Evolutionary conservation across 2,888 invertebrate genomes (phyloP).

Genomic region (Chesias legatella): DNA sequence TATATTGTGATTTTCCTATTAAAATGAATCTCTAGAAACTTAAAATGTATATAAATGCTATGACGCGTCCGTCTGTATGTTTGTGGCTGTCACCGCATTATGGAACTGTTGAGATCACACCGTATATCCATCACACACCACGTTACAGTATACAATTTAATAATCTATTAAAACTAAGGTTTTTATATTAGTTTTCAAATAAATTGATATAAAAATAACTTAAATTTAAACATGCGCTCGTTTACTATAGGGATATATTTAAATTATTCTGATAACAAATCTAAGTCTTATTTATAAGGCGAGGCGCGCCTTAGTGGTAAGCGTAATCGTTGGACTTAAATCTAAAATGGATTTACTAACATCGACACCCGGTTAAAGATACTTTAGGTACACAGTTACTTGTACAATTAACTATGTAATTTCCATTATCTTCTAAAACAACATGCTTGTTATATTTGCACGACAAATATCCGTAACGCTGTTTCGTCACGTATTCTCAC

Average conservation of each 20-base stretch:
- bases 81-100: constrained; percentile 33
- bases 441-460: constrained; percentile 4
- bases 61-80: too few relatives aligned
- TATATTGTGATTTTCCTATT: too few relatives aligned
- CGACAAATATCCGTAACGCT: constrained; percentile 3
- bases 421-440: constrained; percentile 5
- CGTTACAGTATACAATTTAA: constrained; percentile 53
- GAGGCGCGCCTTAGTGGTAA: constrained; percentile 59
- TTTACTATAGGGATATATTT: constrained; percentile 48
- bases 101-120: constrained; percentile 60
- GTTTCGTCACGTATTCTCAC: constrained; percentile 9
- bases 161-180: constrained; percentile 48
- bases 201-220: constrained; percentile 76
- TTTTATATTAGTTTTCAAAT: constrained; percentile 65
- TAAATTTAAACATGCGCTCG: constrained; percentile 50
- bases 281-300: constrained; percentile 75
- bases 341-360: constrained; percentile 51
- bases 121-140: constrained; percentile 37
- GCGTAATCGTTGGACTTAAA: constrained; percentile 75
- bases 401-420: constrained; percentile 14
- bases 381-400: constrained; percentile 19
- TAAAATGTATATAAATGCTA: constrained; percentile 29
- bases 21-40: too few relatives aligned
- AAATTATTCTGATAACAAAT: constrained; percentile 66
- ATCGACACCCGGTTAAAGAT: constrained; percentile 43